A percentile compares a stretch with the other conserved stretches of the same genome.
phyloP scores from a whole-genome alignment of 2,888 invertebrate species.

The Chydorus sphaericus region DNA sequence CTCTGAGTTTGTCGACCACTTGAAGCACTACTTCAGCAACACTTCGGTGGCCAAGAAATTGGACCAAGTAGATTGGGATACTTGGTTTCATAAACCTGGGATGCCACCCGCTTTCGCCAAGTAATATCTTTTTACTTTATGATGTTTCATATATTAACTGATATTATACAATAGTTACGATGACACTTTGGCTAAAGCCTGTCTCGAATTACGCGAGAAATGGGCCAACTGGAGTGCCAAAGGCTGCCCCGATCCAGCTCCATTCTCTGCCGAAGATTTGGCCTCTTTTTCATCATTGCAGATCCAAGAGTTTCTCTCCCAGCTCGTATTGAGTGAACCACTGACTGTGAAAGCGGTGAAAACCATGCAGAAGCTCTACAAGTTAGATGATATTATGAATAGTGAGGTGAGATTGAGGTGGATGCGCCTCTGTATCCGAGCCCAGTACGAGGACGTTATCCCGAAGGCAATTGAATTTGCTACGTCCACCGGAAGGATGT shows the following conservation, averaged over 20 bases:
- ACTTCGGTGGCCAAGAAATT: conserved; percentile 33
- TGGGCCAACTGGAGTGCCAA: conserved; percentile 36
- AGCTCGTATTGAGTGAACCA: conserved; percentile 42
- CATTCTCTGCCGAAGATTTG: conserved; percentile 38
- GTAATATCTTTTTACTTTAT: conserved; percentile 43
- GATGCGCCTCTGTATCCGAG: conserved; percentile 60
- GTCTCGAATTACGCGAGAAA: conserved; percentile 39
- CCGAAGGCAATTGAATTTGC: conserved; percentile 57
- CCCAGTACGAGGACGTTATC: conserved; percentile 49
- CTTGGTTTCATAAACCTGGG: conserved; percentile 66
- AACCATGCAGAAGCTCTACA: conserved; percentile 46
- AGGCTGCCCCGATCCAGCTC: conserved; percentile 22
- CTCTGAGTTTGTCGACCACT: conserved; percentile 54
- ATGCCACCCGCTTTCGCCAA: conserved; percentile 77
- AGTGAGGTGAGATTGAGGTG: conserved; percentile 57
- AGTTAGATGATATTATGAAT: conserved; percentile 49
- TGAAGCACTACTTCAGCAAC: conserved; percentile 48
- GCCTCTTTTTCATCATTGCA: conserved; percentile 45
- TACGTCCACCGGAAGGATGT: conserved; percentile 75
- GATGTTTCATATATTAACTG: not conserved
- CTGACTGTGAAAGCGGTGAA: conserved; percentile 41
- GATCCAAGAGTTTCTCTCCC: conserved; percentile 49
- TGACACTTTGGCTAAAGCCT: conserved; percentile 44
- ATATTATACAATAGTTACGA: conserved; percentile 42
- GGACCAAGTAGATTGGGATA: conserved; percentile 60